Percentiles rank a stretch among this genome's conserved stretches.
phyloP scores from a whole-genome alignment of 2,113 vertebrate genomes.

The Etheostoma spectabile region DNA sequence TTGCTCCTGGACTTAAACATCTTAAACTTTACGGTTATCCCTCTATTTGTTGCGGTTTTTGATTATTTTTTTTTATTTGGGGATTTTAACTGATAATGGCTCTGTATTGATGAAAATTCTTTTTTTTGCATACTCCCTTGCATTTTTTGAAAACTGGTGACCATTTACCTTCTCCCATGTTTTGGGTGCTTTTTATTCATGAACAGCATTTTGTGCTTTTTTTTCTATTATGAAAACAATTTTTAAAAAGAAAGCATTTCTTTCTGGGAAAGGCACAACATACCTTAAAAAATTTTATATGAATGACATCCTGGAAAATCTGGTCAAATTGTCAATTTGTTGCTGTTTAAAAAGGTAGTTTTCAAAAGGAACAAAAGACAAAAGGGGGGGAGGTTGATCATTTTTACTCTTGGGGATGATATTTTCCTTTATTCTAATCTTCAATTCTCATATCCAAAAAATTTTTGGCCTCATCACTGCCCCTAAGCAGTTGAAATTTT shows the following conservation, averaged over 20 bases:
- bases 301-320: slow-evolving; percentile 36
- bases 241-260: slow-evolving; percentile 19
- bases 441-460: no score
- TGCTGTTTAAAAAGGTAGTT: no score
- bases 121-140: background rate
- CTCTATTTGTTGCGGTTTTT: background rate
- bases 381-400: no score
- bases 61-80: background rate
- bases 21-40: slow-evolving; percentile 19
- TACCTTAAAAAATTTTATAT: slow-evolving; percentile 25
- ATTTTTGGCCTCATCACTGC: no score
- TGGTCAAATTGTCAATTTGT: slow-evolving; percentile 54
- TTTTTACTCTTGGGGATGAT: no score
- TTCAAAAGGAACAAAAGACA: no score
- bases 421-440: no score
- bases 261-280: background rate
- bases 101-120: background rate
- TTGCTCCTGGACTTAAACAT: slow-evolving; percentile 15
- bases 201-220: background rate
- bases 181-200: background rate
- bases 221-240: slow-evolving; percentile 14
- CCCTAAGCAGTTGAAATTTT: no score
- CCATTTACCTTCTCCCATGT: background rate
- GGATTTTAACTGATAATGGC: background rate
- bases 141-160: background rate